Evolutionary conservation across 2,888 invertebrate species (phyloP), one percentile per base, ranked within the genome.

Genomic region (Trissonchulus sp.): DNA sequence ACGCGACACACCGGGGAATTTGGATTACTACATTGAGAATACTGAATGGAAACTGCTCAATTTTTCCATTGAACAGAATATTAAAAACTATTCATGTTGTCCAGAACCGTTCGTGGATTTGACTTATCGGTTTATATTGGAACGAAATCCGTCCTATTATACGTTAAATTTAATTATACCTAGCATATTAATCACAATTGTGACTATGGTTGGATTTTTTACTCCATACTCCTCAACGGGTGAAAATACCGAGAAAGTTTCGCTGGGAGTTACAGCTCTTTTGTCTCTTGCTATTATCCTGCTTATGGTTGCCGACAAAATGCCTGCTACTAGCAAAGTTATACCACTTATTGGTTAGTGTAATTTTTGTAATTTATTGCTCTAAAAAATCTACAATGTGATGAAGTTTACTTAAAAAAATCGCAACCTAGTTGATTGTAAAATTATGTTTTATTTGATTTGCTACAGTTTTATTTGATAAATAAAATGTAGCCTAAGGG

Each of bases 151-250:
- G 28, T 80, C 80, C 35, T 82, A 82, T 74, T 82, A 82, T 77
- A 82, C 82, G 63, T 80, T 81, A 72, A 82, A 81, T 75, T 75
- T 82, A 77, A 82, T 82, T 28, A 82, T 82, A 74, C 82, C 82
- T 0, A 81, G 81, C 3, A 81, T 81, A 15, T 81, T 81, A 73
- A 82, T 82, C 68, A 82, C 82, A 0, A 80, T 82, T 1, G 82
- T 82, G 69, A 82, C 82, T 1, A 82, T 82, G 72, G 81, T 82
- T 69, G 82, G 82, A 33, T 82, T 82, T 77, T 82, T 82, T 78
- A 82, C 82, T 0, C 82, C 82, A 1, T 81, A 82, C 74, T 82
- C 82, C 1, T 81, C 82, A 0, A 82, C 82, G 0, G 82, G 82
- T 35, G 82, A 82, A 68, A 82, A 82, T 76, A 82, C 82, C 15